phyloP scores from a whole-genome alignment of 2,797 vertebrate genomes.

The Chiloscyllium punctatum region DNA sequence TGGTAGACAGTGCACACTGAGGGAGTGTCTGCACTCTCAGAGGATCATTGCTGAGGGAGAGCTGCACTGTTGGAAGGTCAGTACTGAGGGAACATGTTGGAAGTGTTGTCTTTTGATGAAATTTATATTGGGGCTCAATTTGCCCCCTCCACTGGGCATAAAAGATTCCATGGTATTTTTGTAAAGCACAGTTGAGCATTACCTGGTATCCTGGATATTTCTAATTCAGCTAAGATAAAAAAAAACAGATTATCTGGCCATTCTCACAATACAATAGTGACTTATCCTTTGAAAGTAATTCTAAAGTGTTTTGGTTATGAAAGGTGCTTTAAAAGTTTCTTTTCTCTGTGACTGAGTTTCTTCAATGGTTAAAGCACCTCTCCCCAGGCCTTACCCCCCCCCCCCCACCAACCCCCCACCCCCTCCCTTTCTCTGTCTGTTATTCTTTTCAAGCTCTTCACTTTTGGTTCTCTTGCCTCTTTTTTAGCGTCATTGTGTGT shows the following conservation, averaged over 20 bases:
- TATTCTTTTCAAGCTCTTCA: neutral
- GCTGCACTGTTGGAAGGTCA: no score
- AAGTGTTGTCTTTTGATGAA: neutral
- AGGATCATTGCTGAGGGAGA: neutral
- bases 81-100: no score
- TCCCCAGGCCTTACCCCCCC: neutral
- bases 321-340: neutral
- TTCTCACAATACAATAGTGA: neutral
- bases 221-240: neutral
- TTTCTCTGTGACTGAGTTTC: neutral
- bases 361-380: neutral
- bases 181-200: neutral
- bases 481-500: neutral
- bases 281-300: neutral
- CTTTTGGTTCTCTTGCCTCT: neutral
- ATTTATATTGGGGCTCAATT: neutral
- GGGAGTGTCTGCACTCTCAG: no score
- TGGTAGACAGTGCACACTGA: no score
- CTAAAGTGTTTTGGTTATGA: neutral
- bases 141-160: neutral
- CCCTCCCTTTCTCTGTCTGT: neutral
- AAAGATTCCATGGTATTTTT: neutral
- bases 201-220: neutral
- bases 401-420: no score
- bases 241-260: neutral